Base-by-base conservation (phyloP, 2,113 vertebrate genomes). In the Piaya cayana region DNA sequence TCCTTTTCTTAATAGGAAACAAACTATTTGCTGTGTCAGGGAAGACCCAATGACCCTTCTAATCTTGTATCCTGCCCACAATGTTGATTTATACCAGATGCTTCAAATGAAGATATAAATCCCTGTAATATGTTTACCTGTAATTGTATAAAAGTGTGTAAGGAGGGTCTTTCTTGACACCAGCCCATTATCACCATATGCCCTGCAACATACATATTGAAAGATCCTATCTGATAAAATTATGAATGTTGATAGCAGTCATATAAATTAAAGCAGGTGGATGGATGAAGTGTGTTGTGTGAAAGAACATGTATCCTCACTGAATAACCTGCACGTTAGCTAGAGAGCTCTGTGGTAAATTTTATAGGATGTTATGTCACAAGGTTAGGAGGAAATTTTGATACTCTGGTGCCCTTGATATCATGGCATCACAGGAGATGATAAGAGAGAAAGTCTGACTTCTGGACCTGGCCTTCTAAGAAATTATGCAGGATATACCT, bases 1-100 rank as follows among this genome's bases (percentile, higher is more conserved):
- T 5, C 17, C 47, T 90, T 92, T 7, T 2, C 63, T 84, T 88
- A 65, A 82, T 91, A 86, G 0, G 3, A 55, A 86, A 8, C 77
- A 76, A 83, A 77, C 90, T 74, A 89, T 95, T 96, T 86, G 82
- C 77, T 92, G 59, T 91, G 82, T 94, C 83, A 92, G 86, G 83
- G 91, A 93, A 96, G 92, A 94, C 91, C 88, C 92, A 91, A 71
- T 91, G 91, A 89, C 76, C 92, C 53, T 95, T 96, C 94, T 94
- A 94, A 91, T 89, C 92, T 95, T 76, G 94, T 94, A 95, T 96
- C 88, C 94, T 94, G 86, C 65, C 69, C 6, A 26, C 1, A 2
- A 67, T 58, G 84, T 85, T 92, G 94, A 97, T 95, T 96, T 96
- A 97, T 84, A 89, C 85, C 86, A 96, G 92, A 96, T 0, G 42